Conservation (phyloP, 2,888 invertebrate species). For the Synergus itoensis region DNA sequence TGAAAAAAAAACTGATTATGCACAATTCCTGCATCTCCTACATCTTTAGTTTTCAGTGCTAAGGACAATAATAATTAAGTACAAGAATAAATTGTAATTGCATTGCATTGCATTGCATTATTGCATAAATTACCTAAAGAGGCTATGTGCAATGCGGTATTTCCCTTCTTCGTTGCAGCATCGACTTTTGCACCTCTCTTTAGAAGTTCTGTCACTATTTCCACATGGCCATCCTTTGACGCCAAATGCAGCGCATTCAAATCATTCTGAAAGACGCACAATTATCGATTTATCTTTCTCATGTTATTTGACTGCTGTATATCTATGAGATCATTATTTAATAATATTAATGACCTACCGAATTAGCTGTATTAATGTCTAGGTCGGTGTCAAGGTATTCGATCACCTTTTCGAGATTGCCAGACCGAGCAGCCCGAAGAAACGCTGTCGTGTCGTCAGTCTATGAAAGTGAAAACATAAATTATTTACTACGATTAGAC, state of each 20-base stretch:
- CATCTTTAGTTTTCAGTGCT: too few relatives aligned
- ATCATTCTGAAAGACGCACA: conserved; percentile 87
- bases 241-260: conserved; percentile 98
- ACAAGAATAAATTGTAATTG: too few relatives aligned
- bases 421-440: conserved; percentile 97
- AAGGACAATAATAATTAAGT: too few relatives aligned
- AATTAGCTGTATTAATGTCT: conserved; percentile 98
- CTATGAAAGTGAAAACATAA: conserved; percentile 79
- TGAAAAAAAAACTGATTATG: conserved; percentile 54
- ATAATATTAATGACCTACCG: conserved; percentile 81
- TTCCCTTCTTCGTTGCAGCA: conserved; percentile 98
- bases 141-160: conserved; percentile 98
- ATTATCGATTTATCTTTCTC: neutral
- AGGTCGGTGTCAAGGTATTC: conserved; percentile 95
- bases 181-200: conserved; percentile 95
- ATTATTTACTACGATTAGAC: conserved; percentile 9
- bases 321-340: neutral
- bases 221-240: conserved; percentile 97
- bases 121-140: conserved; percentile 83
- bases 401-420: conserved; percentile 96
- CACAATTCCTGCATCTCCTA: too few relatives aligned
- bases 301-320: neutral
- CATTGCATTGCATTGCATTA: too few relatives aligned
- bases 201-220: conserved; percentile 94
- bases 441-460: conserved; percentile 98